These are phyloP conservation scores for Lepisosteus oculatus DNA, from an alignment of 2,113 vertebrate genomes.

Conservation along the genomic window DNA sequence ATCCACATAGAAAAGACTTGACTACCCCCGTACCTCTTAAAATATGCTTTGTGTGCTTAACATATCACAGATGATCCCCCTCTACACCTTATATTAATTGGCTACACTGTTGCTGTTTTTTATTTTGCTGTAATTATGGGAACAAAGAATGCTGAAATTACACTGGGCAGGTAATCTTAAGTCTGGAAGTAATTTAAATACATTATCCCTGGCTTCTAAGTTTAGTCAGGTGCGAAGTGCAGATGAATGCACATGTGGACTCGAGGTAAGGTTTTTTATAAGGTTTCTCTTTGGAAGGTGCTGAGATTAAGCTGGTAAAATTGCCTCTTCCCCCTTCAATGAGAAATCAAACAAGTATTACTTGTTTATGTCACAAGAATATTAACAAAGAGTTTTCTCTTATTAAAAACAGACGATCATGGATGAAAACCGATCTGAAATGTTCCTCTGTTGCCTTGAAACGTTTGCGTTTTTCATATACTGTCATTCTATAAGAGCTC, in stretches of 20 bases:
- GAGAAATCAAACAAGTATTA: too few species aligned
- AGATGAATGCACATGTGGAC: neutral
- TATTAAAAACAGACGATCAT: neutral
- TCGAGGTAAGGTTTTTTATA: conserved; percentile 20
- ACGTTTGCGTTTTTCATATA: too few species aligned
- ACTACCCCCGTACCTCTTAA: conserved; percentile 7
- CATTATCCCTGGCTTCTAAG: conserved; percentile 6
- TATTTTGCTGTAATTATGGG: neutral
- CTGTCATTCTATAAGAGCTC: too few species aligned
- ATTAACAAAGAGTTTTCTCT: too few species aligned
- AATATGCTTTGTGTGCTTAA: conserved; percentile 38
- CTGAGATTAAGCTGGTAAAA: conserved; percentile 14
- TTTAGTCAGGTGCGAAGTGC: neutral
- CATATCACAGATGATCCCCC: conserved; percentile 22
- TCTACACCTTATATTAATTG: neutral
- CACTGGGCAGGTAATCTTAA: conserved; percentile 14
- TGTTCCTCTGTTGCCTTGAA: too few species aligned
- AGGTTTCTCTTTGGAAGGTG: conserved; percentile 22
- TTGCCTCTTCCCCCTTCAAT: too few species aligned
- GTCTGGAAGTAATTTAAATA: conserved; percentile 25
- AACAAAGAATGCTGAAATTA: conserved; percentile 13
- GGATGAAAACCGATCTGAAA: too few species aligned
- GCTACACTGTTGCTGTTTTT: conserved; percentile 7
- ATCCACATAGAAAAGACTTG: too few species aligned
- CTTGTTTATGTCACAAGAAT: too few species aligned